Base-by-base conservation (phyloP, 2,888 invertebrate species). In the Adelphocoris suturalis region DNA sequence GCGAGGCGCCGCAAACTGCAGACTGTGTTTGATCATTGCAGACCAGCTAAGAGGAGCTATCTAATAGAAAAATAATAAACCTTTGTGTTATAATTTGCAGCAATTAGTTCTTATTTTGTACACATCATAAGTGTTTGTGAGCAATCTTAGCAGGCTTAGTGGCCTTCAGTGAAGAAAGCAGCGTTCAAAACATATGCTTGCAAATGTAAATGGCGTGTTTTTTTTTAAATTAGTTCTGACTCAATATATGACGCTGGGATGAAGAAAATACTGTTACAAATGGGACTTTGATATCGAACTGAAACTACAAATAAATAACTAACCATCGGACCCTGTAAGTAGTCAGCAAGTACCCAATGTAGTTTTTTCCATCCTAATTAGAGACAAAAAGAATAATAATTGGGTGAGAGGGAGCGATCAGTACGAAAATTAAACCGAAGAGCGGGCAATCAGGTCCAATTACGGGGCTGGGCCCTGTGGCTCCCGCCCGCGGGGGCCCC, bases 361-460 rank as follows among this genome's bases (percentile, higher is more conserved):
- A 68, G 68, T 68, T 68, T 19, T 52, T 68, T 68, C 23, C 68
- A 9, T 46, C 78, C 37, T 78, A 78, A 78, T 85, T 85, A 55
- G 85, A 61, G 4, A 55, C 57, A 85, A 85, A 85, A 85, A 85
- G 57, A 85, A 85, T 85, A 85, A 28, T 85, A 85, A 82, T 37
- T 61, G 46, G 68, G 68, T 23, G 55, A 55, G 75, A 52, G 52
- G 86, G 76, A 87, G 75, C 11, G 76, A 87, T 87, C 76, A 88
- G 57, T 80, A 78, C 88, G 80, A 80, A 88, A 88, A 80, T 80
- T 88, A 88, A 87, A 88, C 76, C 57, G 80, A 88, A 88, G 81
- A 80, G 81, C 61, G 80, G 80, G 86, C 86, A 86, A 85, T 86
- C 86, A 86, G 86, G 86, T 86, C 86, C 76, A 86, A 86, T 86